Base-by-base conservation (phyloP, 1,140 invertebrate genomes). In the Triops cancriformis region DNA sequence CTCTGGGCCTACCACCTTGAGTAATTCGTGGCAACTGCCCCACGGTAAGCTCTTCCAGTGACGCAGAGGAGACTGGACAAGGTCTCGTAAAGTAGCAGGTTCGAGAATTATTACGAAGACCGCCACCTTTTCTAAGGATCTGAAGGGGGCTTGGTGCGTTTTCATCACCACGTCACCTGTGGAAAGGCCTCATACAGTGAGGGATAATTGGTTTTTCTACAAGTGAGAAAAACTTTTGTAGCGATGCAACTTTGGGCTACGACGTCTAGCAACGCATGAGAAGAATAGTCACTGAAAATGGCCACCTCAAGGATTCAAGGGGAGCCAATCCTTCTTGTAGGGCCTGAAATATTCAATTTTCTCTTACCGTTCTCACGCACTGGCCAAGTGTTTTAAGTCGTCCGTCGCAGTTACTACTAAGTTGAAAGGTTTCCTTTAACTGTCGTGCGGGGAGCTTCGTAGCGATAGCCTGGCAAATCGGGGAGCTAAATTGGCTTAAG, bases 111-210 rank as follows among this genome's bases (percentile, higher is more conserved):
- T 64, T n/a, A 64, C 18, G 23, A 18, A 37, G 31, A 37, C 7
- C 31, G 31, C 31, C 51, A 64, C 51, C 23, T 64, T 14, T 64
- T 64, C 51, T 37, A 37, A 37, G 31, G 31, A 23, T 64, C 51
- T 23, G 51, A 64, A 64, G 14, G 51, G 51, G 51, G 51, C 51
- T 64, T 64, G 51, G 51, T 64, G 18, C 51, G 14, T 64, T 64
- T 64, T 64, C 51, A 64, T 64, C 51, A 64, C 51, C 51, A 64
- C 51, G n/a, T 64, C 51, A 64, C 51, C 51, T 64, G 51, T 64
- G n/a, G 51, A 64, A 37, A 64, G 51, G 51, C 51, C 51, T 64
- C 51, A 64, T 64, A 64, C 18, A 10, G 51, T 64, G 51, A 64
- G 51, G 51, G 51, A 64, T 64, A 64, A 64, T 64, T 64, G 51